phyloP scores from a whole-genome alignment of 2,888 invertebrate genomes.

The Physocephala rufipes region DNA sequence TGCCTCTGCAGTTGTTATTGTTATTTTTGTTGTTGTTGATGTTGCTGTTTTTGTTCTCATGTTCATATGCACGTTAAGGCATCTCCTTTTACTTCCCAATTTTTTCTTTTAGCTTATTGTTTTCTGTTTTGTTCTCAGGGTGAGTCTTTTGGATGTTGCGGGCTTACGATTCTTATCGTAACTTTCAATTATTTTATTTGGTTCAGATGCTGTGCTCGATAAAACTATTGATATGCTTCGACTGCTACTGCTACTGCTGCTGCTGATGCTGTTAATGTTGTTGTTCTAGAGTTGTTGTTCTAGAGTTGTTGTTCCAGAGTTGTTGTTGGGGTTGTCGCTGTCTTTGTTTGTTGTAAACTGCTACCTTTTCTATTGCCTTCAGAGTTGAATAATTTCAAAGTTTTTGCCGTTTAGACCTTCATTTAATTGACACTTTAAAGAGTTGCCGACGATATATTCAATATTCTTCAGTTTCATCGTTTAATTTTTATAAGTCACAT shows the following conservation, averaged over 20 bases:
- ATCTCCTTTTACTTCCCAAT: not conserved
- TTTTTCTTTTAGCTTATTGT: not conserved
- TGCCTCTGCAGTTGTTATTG: not conserved
- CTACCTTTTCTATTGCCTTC: constrained; percentile 37
- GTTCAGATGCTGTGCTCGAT: constrained; percentile 65
- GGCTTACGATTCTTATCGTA: constrained; percentile 60
- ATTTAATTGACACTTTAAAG: constrained; percentile 66
- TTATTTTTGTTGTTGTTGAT: not conserved
- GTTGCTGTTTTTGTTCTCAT: not conserved
- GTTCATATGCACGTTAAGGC: not conserved
- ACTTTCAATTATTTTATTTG: constrained; percentile 66
- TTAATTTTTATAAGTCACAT: constrained; percentile 23
- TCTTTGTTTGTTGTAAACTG: constrained; percentile 32
- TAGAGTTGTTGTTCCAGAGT: constrained; percentile 19
- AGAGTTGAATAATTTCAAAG: constrained; percentile 28
- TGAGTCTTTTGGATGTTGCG: constrained; percentile 16
- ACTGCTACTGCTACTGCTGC: constrained; percentile 38
- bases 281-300: constrained; percentile 34
- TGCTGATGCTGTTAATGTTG: constrained; percentile 22
- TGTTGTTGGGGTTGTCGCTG: constrained; percentile 39
- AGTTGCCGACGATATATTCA: constrained; percentile 60
- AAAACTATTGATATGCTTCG: constrained; percentile 63
- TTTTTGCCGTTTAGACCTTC: constrained; percentile 33
- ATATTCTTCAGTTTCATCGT: constrained; percentile 29
- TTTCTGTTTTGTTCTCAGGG: not conserved